Conservation (phyloP, 2,113 vertebrate genomes). For the Nanorana parkeri region DNA sequence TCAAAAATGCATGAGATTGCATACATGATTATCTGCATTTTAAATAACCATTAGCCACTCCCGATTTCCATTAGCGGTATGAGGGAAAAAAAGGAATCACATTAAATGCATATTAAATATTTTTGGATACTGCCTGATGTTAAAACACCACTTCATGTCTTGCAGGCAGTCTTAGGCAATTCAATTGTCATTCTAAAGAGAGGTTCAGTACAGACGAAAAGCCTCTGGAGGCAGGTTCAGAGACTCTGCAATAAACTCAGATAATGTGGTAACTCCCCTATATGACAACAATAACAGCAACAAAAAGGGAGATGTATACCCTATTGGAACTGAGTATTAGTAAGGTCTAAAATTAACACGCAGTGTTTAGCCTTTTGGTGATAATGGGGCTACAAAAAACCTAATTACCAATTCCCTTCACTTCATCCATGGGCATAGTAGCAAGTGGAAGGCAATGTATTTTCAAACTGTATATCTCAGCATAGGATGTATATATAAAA, state of each 20-base stretch:
- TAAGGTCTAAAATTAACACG: no score
- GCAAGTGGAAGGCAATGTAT: constrained; percentile 37
- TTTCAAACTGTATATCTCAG: constrained; percentile 64
- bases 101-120: neutral
- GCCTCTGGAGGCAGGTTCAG: neutral
- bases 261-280: neutral
- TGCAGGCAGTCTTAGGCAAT: neutral
- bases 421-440: neutral
- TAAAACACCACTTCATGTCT: neutral
- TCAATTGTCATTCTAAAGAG: neutral
- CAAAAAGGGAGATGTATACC: no score
- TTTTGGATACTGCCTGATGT: no score
- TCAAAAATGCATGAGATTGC: constrained; percentile 1
- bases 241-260: constrained; percentile 2
- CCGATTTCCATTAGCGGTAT: neutral
- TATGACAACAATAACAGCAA: neutral
- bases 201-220: neutral
- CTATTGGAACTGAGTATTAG: no score
- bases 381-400: neutral
- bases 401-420: neutral
- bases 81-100: no score
- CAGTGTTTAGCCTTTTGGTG: no score
- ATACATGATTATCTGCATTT: constrained; percentile 24
- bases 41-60: neutral
- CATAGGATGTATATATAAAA: constrained; percentile 61